Percentiles rank a stretch among this genome's conserved stretches.
Conservation (phyloP, 2,888 invertebrate genomes). For the Camptogramma bilineatum region DNA sequence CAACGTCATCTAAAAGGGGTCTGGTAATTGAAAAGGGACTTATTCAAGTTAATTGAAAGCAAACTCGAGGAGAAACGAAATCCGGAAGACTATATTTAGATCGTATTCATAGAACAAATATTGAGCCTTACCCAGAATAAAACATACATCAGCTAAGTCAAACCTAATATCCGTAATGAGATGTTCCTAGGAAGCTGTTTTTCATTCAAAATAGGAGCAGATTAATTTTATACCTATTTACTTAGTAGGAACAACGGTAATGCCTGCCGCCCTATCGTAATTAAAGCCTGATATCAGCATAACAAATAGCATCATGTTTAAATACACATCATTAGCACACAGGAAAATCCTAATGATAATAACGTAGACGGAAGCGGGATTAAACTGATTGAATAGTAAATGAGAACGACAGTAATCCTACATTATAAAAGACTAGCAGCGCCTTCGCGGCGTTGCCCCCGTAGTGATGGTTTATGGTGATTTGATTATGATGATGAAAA, state of each 20-base stretch:
- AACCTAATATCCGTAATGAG: background rate
- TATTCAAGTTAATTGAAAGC: conserved; percentile 2
- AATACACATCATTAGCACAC: conserved; percentile 42
- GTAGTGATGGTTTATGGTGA: too few species aligned
- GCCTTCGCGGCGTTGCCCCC: too few species aligned
- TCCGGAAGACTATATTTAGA: background rate
- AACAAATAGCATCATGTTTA: conserved; percentile 28
- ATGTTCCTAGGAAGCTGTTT: background rate
- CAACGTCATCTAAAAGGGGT: conserved; percentile 7
- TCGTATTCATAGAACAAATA: background rate
- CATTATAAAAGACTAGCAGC: background rate
- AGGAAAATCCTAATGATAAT: conserved; percentile 43
- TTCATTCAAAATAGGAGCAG: background rate
- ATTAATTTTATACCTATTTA: background rate
- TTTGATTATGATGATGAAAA: too few species aligned
- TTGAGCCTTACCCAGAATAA: too few species aligned
- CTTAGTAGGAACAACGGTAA: conserved; percentile 10
- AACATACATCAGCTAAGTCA: too few species aligned
- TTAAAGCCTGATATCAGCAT: conserved; percentile 32
- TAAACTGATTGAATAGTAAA: conserved; percentile 16
- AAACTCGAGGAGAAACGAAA: background rate
- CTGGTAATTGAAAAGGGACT: conserved; percentile 17
- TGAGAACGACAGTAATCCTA: conserved; percentile 2
- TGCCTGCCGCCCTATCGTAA: conserved; percentile 31
- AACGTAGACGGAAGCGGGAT: conserved; percentile 21